Conservation (phyloP, 2,888 invertebrate genomes). For the Tenthredo amoena region DNA sequence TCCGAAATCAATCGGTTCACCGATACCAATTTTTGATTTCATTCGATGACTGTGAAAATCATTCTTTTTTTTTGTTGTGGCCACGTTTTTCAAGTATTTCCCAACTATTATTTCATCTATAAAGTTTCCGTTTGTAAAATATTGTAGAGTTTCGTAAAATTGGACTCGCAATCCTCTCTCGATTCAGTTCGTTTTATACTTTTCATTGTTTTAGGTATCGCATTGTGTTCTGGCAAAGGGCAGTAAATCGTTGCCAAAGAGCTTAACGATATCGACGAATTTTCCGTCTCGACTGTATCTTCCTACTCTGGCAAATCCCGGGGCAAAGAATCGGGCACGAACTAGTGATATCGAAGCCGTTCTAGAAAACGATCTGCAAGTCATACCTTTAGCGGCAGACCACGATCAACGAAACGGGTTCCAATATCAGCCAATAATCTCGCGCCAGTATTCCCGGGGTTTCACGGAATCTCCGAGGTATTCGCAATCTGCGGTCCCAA, state of each 20-base stretch:
- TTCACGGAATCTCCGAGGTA: conserved; percentile 39
- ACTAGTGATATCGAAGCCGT: conserved; percentile 35
- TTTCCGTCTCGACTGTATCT: conserved; percentile 43
- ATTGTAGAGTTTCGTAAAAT: background rate
- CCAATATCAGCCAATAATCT: conserved; percentile 50
- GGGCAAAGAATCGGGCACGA: conserved; percentile 32
- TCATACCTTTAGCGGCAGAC: conserved; percentile 47
- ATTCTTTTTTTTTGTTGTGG: too few species aligned
- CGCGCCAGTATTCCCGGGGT: conserved; percentile 34
- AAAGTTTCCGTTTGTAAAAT: background rate
- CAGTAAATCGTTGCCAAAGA: background rate
- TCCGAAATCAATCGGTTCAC: background rate
- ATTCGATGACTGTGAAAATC: too few species aligned
- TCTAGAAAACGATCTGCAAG: conserved; percentile 48
- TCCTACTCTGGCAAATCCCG: conserved; percentile 8
- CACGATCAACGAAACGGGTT: conserved; percentile 50
- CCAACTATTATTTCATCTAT: background rate
- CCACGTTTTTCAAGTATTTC: too few species aligned
- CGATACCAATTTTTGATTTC: background rate
- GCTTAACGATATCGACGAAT: background rate
- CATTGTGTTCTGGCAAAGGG: background rate
- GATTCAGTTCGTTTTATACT: background rate
- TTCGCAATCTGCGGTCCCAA: conserved; percentile 46
- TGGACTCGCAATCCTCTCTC: background rate
- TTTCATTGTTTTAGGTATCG: conserved; percentile 36